phyloP scores from a whole-genome alignment of 2,113 vertebrate genomes.

The Paedocypris sp. region DNA sequence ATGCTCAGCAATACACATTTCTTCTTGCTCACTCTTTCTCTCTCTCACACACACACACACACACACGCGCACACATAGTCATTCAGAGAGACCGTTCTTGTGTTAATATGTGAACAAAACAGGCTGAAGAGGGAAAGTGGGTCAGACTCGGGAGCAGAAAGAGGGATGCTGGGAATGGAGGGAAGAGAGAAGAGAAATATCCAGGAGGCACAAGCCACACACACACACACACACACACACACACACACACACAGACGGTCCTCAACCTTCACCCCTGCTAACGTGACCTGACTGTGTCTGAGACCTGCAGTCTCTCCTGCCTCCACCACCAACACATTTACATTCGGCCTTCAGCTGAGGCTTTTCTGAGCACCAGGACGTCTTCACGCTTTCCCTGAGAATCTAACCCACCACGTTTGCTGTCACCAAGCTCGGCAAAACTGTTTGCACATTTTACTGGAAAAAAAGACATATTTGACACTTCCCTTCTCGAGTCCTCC shows the following conservation, averaged over 20 bases:
- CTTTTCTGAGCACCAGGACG: no score
- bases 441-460: no score
- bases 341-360: no score
- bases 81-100: neutral
- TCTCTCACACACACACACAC: neutral
- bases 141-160: conserved; percentile 7
- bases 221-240: neutral
- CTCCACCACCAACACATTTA: neutral
- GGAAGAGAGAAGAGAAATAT: conserved; percentile 14
- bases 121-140: conserved; percentile 9
- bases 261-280: conserved; percentile 7
- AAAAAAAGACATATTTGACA: no score
- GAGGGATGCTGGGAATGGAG: neutral
- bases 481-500: no score
- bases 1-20: no score
- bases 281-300: conserved; percentile 3
- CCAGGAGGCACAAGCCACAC: neutral
- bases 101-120: neutral
- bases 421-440: no score
- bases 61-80: neutral
- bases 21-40: neutral
- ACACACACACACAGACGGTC: neutral
- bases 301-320: neutral
- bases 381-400: no score
- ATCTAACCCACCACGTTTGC: no score